phyloP scores from a whole-genome alignment of 1,140 invertebrate genomes.

The Agraylea sexmaculata region DNA sequence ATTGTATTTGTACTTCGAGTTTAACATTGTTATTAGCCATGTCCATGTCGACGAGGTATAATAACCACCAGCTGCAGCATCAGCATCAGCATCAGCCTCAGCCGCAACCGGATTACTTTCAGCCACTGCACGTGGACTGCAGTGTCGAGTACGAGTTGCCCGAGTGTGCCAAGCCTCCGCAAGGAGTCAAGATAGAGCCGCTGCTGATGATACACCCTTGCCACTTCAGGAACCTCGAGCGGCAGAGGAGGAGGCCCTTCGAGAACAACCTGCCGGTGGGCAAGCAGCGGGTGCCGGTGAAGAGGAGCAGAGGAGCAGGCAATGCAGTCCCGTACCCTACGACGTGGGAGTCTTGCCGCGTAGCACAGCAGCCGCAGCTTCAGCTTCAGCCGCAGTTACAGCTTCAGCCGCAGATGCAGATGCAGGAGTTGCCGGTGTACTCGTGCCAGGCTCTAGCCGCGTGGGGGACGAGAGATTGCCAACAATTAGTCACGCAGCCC shows the following conservation, averaged over 20 bases:
- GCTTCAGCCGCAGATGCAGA: slow-evolving; percentile 12
- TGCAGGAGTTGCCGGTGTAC: too few species aligned
- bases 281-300: not conserved
- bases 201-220: slow-evolving; percentile 66
- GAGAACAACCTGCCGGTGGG: slow-evolving; percentile 51
- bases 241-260: slow-evolving; percentile 52
- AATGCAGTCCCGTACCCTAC: slow-evolving; percentile 10
- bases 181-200: slow-evolving; percentile 51
- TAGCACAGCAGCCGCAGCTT: not conserved
- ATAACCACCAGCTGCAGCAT: not conserved
- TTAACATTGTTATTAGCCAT: slow-evolving; percentile 7
- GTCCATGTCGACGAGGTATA: slow-evolving; percentile 11
- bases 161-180: slow-evolving; percentile 58
- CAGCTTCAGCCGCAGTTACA: slow-evolving; percentile 11
- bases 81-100: slow-evolving; percentile 18
- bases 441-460: slow-evolving; percentile 13
- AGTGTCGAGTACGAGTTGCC: slow-evolving; percentile 67
- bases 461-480: slow-evolving; percentile 9
- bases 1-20: slow-evolving; percentile 8
- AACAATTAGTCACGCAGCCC: slow-evolving; percentile 9
- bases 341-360: slow-evolving; percentile 6
- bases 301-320: not conserved
- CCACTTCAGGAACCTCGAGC: slow-evolving; percentile 57
- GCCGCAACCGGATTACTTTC: slow-evolving; percentile 50
- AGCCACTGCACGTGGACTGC: slow-evolving; percentile 61